A percentile compares a stretch with the other conserved stretches of the same genome.
Conservation (phyloP, 2,888 invertebrate genomes). For the Cyaniris semiargus region DNA sequence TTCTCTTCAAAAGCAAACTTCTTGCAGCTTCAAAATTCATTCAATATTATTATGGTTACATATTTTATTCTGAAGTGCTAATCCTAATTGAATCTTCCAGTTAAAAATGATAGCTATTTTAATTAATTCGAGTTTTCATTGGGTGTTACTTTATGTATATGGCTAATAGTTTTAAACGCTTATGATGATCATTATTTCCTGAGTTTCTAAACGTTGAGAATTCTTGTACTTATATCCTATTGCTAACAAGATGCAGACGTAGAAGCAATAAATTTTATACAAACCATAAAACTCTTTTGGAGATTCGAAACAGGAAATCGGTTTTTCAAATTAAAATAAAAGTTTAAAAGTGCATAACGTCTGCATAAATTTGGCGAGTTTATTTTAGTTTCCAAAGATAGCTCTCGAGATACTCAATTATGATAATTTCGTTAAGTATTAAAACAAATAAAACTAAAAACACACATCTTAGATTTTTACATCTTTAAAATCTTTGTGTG, state of each 20-base stretch:
- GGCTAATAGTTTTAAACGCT: conserved; percentile 19
- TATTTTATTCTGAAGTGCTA: not conserved
- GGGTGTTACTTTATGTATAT: conserved; percentile 19
- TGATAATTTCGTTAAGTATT: not conserved
- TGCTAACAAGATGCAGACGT: conserved; percentile 1
- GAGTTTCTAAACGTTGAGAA: conserved; percentile 22
- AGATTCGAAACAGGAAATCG: not conserved
- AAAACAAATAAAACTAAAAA: conserved; percentile 2
- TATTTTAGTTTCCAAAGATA: not conserved
- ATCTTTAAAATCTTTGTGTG: no score
- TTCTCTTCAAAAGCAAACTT: no score
- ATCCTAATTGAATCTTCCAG: conserved; percentile 6
- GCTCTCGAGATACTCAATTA: not conserved
- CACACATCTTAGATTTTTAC: not conserved
- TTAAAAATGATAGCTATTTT: not conserved
- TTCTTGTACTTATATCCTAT: conserved; percentile 4
- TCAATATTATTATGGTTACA: no score
- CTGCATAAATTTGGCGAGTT: not conserved
- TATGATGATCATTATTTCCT: conserved; percentile 20
- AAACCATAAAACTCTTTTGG: not conserved
- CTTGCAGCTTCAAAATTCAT: not conserved
- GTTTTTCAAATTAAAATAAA: conserved; percentile 4
- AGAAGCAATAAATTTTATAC: conserved; percentile 6
- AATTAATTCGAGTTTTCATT: conserved; percentile 20
- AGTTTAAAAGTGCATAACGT: not conserved